A percentile compares a stretch with the other conserved stretches of the same genome.
Conservation (phyloP, 2,888 invertebrate species). For the Kryphioiulus occultus region DNA sequence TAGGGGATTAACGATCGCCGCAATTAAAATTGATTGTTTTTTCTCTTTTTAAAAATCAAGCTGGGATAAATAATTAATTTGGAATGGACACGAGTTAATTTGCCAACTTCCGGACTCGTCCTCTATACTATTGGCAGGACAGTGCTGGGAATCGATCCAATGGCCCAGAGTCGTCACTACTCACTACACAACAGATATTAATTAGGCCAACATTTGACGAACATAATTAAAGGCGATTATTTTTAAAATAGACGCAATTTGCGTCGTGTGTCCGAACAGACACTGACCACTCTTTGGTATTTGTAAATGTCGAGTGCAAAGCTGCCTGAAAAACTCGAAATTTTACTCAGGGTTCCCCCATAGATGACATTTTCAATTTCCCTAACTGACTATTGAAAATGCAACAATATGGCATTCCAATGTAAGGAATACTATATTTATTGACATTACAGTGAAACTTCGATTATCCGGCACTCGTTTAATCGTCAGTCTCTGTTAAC, state of each 20-base stretch:
- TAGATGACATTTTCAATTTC: too few relatives aligned
- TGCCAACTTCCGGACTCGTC: not conserved
- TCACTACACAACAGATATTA: not conserved
- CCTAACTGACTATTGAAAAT: too few relatives aligned
- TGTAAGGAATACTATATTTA: too few relatives aligned
- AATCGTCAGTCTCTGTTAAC: too few relatives aligned
- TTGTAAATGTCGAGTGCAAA: too few relatives aligned
- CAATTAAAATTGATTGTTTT: constrained; percentile 17
- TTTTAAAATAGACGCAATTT: not conserved
- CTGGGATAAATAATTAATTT: not conserved
- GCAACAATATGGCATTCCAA: too few relatives aligned
- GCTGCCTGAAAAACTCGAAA: too few relatives aligned
- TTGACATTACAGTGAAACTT: too few relatives aligned
- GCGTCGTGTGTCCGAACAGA: too few relatives aligned
- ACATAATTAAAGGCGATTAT: constrained; percentile 21
- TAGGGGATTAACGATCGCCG: not conserved
- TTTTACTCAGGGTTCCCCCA: too few relatives aligned
- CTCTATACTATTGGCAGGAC: not conserved
- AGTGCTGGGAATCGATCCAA: not conserved
- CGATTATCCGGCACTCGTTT: too few relatives aligned
- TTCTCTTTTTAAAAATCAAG: constrained; percentile 18
- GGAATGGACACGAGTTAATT: not conserved
- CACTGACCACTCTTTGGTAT: too few relatives aligned
- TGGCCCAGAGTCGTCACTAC: constrained; percentile 1
- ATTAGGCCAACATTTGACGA: constrained; percentile 18